A percentile compares a stretch with the other conserved stretches of the same genome.
Conservation (phyloP, 2,797 vertebrate species). For the Sebastes taczanowskii region DNA sequence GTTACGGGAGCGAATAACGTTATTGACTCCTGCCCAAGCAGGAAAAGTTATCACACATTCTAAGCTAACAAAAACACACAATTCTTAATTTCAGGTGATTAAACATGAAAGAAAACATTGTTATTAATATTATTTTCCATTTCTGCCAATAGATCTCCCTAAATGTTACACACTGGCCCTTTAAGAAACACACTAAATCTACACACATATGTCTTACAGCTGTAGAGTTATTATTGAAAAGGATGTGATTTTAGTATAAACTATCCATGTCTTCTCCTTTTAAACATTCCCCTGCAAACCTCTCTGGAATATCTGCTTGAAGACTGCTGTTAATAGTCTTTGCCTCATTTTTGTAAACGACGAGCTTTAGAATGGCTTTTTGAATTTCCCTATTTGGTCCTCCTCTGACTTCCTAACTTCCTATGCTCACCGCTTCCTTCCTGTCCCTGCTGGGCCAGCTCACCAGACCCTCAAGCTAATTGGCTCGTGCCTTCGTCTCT, state of each 20-base stretch:
- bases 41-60: too few relatives aligned
- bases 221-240: background rate
- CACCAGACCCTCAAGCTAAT: conserved; percentile 50
- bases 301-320: conserved; percentile 17
- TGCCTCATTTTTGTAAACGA: background rate
- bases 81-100: too few relatives aligned
- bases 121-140: too few relatives aligned
- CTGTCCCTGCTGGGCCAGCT: conserved; percentile 54
- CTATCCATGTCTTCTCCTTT: background rate
- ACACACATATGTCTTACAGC: background rate
- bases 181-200: background rate
- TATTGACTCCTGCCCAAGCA: too few relatives aligned
- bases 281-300: conserved; percentile 14
- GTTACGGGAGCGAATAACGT: too few relatives aligned
- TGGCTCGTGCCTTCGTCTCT: conserved; percentile 50
- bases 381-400: conserved; percentile 59
- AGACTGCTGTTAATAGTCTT: background rate
- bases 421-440: conserved; percentile 62
- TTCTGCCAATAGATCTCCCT: too few relatives aligned
- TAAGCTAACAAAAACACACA: too few relatives aligned
- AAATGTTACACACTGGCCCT: too few relatives aligned
- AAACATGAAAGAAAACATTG: too few relatives aligned
- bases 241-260: background rate
- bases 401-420: conserved; percentile 58
- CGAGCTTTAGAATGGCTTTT: conserved; percentile 19